Percentiles rank a stretch among this genome's conserved stretches.
Conservation (phyloP, 2,888 invertebrate genomes). For the Drosophila paramelanica region DNA sequence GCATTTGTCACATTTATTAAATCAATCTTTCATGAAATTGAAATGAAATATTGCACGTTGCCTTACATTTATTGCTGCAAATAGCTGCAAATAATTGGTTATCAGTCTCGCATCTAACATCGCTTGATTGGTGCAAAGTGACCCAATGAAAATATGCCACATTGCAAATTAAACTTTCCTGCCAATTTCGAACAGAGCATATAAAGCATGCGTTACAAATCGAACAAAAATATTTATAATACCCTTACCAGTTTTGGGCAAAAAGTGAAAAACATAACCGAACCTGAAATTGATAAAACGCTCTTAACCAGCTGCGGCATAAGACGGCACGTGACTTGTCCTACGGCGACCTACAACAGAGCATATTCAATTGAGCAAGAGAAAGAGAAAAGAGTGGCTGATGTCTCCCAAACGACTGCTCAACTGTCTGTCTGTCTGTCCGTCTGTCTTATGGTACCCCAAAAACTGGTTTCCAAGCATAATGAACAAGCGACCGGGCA, state of each 20-base stretch:
- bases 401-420: neutral
- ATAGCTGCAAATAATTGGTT: too few species aligned
- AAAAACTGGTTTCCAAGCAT: slow-evolving; percentile 52
- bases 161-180: neutral
- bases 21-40: neutral
- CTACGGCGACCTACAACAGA: slow-evolving; percentile 33
- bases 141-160: neutral
- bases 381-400: slow-evolving; percentile 13
- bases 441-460: slow-evolving; percentile 21
- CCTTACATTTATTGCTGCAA: neutral
- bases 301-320: slow-evolving; percentile 17
- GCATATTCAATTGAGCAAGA: slow-evolving; percentile 10
- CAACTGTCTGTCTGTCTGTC: neutral
- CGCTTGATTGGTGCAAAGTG: neutral
- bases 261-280: slow-evolving; percentile 45
- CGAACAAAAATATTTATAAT: slow-evolving; percentile 9
- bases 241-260: slow-evolving; percentile 3
- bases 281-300: slow-evolving; percentile 24
- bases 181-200: neutral
- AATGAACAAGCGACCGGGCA: slow-evolving; percentile 51
- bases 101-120: neutral
- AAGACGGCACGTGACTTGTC: slow-evolving; percentile 49
- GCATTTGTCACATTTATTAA: neutral
- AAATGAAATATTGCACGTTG: neutral
- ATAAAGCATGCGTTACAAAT: slow-evolving; percentile 9